Percentiles rank a stretch among this genome's conserved stretches.
phyloP scores from a whole-genome alignment of 2,888 invertebrate genomes.

The Melieria crassipennis region DNA sequence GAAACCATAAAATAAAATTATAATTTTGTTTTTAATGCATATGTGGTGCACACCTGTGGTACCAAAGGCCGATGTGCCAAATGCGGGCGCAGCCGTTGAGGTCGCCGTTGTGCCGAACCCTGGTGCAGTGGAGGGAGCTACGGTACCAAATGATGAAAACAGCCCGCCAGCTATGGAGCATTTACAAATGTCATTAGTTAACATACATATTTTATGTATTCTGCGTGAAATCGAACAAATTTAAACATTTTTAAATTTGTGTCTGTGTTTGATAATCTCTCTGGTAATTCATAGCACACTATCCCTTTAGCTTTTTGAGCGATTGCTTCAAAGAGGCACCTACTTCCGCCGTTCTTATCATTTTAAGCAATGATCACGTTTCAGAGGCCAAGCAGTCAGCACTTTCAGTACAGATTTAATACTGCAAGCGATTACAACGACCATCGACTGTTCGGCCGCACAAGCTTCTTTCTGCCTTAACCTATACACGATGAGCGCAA shows the following conservation, averaged over 20 bases:
- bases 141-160: slow-evolving; percentile 52
- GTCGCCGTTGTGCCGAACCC: slow-evolving; percentile 45
- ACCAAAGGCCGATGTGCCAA: slow-evolving; percentile 39
- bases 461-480: background rate
- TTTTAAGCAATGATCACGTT: slow-evolving; percentile 1
- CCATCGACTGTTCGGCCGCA: slow-evolving; percentile 4
- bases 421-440: background rate
- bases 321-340: too few species aligned
- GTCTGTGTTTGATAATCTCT: too few species aligned
- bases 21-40: background rate
- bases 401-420: background rate
- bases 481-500: slow-evolving; percentile 21
- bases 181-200: background rate
- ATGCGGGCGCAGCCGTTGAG: slow-evolving; percentile 46
- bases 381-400: background rate
- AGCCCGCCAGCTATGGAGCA: slow-evolving; percentile 52
- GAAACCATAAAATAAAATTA: background rate
- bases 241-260: too few species aligned
- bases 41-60: slow-evolving; percentile 1
- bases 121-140: slow-evolving; percentile 36
- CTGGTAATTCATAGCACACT: too few species aligned
- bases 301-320: too few species aligned
- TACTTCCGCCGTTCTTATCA: slow-evolving; percentile 18
- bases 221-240: too few species aligned
- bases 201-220: too few species aligned